Conservation (phyloP, 2,797 vertebrate species). For the Sebastes oblongus region DNA sequence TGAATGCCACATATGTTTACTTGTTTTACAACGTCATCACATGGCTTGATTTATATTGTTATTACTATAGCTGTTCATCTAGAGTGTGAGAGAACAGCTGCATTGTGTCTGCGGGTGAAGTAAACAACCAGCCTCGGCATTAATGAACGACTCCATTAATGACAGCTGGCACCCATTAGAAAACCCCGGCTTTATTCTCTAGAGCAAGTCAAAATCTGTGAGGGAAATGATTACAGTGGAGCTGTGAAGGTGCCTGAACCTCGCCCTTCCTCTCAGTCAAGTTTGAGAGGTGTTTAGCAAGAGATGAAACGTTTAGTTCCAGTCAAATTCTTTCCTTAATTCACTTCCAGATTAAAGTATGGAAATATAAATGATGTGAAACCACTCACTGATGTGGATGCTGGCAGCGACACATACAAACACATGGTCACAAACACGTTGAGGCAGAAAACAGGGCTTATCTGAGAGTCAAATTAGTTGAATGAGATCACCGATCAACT, state of each 20-base stretch:
- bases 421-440: conserved; percentile 2
- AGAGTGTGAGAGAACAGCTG: conserved; percentile 24
- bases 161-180: conserved; percentile 17
- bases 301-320: background rate
- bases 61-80: background rate
- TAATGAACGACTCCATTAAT: conserved; percentile 2
- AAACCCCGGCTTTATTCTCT: background rate
- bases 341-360: background rate
- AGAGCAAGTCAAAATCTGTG: background rate
- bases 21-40: background rate
- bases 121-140: background rate
- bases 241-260: background rate
- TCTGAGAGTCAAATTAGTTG: background rate
- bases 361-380: background rate
- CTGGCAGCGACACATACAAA: conserved; percentile 5
- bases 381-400: background rate
- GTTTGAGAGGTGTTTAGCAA: background rate
- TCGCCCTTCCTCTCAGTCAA: background rate
- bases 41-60: background rate
- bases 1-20: background rate
- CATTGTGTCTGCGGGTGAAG: background rate
- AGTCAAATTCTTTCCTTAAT: background rate
- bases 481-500: conserved; percentile 41
- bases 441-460: conserved; percentile 40
- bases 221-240: background rate